A percentile compares a stretch with the other conserved stretches of the same genome.
phyloP scores from a whole-genome alignment of 2,797 vertebrate species.

The Micrastur ruficollis region DNA sequence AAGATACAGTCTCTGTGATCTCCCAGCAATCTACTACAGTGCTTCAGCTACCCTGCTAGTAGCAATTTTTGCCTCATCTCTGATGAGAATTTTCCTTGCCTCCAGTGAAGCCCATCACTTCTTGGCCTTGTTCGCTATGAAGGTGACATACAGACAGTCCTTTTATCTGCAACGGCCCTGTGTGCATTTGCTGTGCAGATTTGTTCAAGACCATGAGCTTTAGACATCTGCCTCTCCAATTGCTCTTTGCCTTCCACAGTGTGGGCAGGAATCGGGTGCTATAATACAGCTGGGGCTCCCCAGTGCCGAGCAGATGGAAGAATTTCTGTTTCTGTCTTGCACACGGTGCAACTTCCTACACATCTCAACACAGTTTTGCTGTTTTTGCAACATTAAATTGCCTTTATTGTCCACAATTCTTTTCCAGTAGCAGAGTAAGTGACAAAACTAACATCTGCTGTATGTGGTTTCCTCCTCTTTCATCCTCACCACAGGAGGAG shows the following conservation, averaged over 20 bases:
- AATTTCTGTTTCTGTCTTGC: not conserved
- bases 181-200: not conserved
- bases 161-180: not conserved
- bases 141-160: not conserved
- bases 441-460: not conserved
- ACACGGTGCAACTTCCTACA: not conserved
- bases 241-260: not conserved
- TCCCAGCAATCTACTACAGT: not conserved
- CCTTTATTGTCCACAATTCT: not conserved
- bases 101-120: not conserved
- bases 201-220: not conserved
- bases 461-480: not conserved
- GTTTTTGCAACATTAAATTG: not conserved
- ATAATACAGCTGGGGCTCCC: not conserved
- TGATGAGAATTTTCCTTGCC: not conserved
- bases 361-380: not conserved
- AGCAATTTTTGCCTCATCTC: not conserved
- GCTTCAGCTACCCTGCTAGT: not conserved
- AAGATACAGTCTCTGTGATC: not conserved
- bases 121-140: not conserved
- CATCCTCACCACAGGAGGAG: not conserved
- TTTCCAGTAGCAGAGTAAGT: not conserved
- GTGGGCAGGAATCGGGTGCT: not conserved
- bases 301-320: not conserved
- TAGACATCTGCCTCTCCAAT: not conserved